Base-by-base conservation (phyloP, 2,113 vertebrate genomes). In the Euleptes europaea region DNA sequence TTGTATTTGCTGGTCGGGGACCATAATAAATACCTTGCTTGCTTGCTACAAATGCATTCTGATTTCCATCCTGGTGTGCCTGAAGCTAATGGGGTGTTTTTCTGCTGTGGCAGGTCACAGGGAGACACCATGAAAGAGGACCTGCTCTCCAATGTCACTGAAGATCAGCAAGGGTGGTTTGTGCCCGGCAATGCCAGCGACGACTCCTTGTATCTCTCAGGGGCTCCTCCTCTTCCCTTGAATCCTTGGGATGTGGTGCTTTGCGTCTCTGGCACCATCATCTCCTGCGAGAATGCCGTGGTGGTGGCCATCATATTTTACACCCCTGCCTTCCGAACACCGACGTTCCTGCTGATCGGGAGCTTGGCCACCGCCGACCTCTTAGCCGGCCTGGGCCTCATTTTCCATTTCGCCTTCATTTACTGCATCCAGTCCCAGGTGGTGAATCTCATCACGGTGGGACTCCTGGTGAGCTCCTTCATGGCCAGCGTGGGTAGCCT, bases 311-410 rank as follows among this genome's bases (percentile, higher is more conserved):
- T 97, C 54, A 98, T 99, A 83, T 91, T 97, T 90, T 97, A 97
- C 92, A 97, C 95, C 0, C 97, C 97, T 0, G 94, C 98, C 1
- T 96, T 99, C 65, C 97, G 97, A 0, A 97, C 97, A 0, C 98
- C 98, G 0, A 97, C 96, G 90, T 99, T 99, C 94, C 95, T 99
- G 89, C 96, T 99, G 86, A 97, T 98, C 0, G 97, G 97, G 8
- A 99, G 97, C 91, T 91, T 99, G 78, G 98, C 98, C 42, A 90
- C 97, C 0, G 98, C 98, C 0, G 98, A 99, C 87, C 97, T 99
- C 13, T 94, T 99, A 92, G 98, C 97, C 0, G 98, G 98, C 2
- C 83, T 98, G 84, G 97, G 98, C 1, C 76, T 99, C 49, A 94
- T 99, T 66, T 92, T 98, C 63, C 97, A 97, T 93, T 99, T 99